Evolutionary conservation across 2,797 vertebrate genomes (phyloP).

Genomic region (Sphenopsis melanotis): DNA sequence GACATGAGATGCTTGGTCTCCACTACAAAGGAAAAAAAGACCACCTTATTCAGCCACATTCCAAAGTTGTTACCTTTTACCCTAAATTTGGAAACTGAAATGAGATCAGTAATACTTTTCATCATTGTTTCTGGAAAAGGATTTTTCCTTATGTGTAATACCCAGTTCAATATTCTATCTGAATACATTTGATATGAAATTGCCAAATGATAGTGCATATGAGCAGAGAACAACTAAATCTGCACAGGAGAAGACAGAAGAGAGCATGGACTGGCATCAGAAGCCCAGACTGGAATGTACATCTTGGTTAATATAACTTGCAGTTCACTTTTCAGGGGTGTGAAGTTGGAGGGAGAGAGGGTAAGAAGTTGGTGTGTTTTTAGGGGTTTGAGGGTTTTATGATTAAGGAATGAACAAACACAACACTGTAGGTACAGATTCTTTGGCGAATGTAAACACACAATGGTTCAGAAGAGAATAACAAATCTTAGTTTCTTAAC

Average conservation of each 20-base stretch:
- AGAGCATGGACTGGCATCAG: neutral
- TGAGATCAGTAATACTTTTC: neutral
- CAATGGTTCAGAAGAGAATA: neutral
- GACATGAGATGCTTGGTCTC: neutral
- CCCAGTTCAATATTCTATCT: neutral
- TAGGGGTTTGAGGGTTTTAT: neutral
- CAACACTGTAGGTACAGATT: neutral
- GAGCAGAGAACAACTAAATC: neutral
- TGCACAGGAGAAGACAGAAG: neutral
- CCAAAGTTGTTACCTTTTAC: neutral
- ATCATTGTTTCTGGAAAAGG: neutral
- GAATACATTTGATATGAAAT: neutral
- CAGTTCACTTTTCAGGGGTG: neutral
- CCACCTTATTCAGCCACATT: neutral
- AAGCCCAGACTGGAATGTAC: neutral
- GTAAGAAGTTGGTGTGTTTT: neutral
- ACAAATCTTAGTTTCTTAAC: neutral
- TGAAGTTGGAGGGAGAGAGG: accelerated
- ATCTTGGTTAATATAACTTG: neutral
- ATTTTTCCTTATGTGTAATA: neutral
- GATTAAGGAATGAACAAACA: neutral
- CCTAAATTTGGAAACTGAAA: neutral
- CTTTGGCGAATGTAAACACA: neutral
- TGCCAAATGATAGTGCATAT: neutral
- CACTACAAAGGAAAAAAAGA: neutral